phyloP scores from a whole-genome alignment of 2,797 vertebrate genomes.

The Anguilla marmorata region DNA sequence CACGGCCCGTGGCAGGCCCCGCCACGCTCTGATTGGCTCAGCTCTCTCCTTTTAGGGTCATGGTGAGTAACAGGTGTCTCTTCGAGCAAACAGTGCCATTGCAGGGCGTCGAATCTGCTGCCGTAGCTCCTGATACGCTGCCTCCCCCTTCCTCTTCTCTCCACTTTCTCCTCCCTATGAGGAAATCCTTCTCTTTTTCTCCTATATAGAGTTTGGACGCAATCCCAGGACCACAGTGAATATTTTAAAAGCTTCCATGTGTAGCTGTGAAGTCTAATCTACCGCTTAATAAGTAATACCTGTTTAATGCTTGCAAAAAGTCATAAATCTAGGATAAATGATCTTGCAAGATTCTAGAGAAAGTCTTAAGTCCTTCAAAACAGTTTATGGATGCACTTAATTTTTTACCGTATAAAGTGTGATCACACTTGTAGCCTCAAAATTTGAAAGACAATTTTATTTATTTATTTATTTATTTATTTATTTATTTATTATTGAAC shows the following conservation, averaged over 20 bases:
- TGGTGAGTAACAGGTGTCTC: slow-evolving; percentile 69
- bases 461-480: neutral
- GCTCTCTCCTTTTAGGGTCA: slow-evolving; percentile 78
- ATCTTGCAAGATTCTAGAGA: neutral
- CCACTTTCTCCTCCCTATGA: slow-evolving; percentile 47
- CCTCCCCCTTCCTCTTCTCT: slow-evolving; percentile 36
- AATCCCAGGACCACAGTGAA: slow-evolving; percentile 57
- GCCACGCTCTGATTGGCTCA: slow-evolving; percentile 70
- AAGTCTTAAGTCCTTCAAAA: neutral
- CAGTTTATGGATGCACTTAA: neutral
- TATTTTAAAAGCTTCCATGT: slow-evolving; percentile 57
- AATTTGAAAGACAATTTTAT: neutral
- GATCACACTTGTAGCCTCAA: neutral
- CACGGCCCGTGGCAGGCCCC: slow-evolving; percentile 48
- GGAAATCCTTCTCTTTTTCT: slow-evolving; percentile 40
- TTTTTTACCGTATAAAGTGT: neutral
- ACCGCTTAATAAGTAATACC: slow-evolving; percentile 28
- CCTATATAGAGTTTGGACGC: slow-evolving; percentile 39
- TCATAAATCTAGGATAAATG: neutral
- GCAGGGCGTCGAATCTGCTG: slow-evolving; percentile 41
- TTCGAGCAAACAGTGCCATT: slow-evolving; percentile 44
- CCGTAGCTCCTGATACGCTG: slow-evolving; percentile 71
- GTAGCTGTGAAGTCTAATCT: slow-evolving; percentile 47
- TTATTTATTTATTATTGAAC: neutral
- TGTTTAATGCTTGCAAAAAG: neutral